Evolutionary conservation across 2,797 vertebrate genomes (phyloP).

Genomic region (Arrhamphus sclerolepis): DNA sequence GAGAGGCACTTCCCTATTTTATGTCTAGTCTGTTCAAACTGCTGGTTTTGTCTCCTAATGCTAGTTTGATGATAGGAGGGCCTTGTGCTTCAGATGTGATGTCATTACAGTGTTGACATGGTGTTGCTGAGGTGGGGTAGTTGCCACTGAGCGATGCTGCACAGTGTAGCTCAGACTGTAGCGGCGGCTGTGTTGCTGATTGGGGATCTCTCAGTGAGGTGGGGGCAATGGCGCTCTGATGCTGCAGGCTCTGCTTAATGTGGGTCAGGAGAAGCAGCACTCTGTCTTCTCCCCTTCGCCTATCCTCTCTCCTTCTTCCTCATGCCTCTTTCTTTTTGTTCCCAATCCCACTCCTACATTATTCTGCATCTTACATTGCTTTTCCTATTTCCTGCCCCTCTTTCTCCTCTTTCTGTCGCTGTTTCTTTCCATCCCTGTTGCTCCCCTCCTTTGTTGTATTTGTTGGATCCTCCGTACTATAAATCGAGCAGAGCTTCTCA

Average conservation of each 20-base stretch:
- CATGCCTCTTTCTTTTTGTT: slow-evolving; percentile 25
- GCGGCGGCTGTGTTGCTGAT: slow-evolving; percentile 57
- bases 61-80: slow-evolving; percentile 44
- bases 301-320: slow-evolving; percentile 36
- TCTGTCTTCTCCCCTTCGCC: slow-evolving; percentile 56
- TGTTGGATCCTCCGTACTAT: slow-evolving; percentile 50
- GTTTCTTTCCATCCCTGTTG: slow-evolving; percentile 47
- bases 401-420: slow-evolving; percentile 41
- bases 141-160: slow-evolving; percentile 65
- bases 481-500: slow-evolving; percentile 32
- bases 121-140: slow-evolving; percentile 75
- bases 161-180: slow-evolving; percentile 64
- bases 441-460: slow-evolving; percentile 69
- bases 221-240: slow-evolving; percentile 73
- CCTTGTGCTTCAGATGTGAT: slow-evolving; percentile 65
- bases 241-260: slow-evolving; percentile 81
- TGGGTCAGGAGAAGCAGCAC: slow-evolving; percentile 82
- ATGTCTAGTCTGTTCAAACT: slow-evolving; percentile 12
- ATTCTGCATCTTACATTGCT: slow-evolving; percentile 40
- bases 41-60: slow-evolving; percentile 41
- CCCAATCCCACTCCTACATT: slow-evolving; percentile 26
- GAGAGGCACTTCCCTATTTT: slow-evolving; percentile 34
- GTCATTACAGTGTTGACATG: slow-evolving; percentile 70
- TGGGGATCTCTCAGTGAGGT: slow-evolving; percentile 71
- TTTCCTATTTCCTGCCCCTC: slow-evolving; percentile 44